Conservation (phyloP, 2,888 invertebrate genomes). For the Coecobrya sp. region DNA sequence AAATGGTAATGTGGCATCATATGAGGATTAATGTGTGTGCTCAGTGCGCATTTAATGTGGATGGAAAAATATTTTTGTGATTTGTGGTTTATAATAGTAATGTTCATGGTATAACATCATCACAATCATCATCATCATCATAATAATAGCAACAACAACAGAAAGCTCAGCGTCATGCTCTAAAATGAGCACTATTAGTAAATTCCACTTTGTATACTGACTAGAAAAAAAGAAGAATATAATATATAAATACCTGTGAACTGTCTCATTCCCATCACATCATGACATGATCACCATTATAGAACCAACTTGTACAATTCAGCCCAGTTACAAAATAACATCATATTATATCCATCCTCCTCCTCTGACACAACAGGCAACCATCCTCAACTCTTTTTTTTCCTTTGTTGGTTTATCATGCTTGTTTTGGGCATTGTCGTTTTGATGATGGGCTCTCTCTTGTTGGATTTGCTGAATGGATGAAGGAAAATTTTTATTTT, state of each 20-base stretch:
- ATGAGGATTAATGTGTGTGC: not conserved
- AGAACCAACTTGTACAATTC: not conserved
- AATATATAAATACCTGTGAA: not conserved
- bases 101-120: conserved; percentile 39
- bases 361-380: not conserved
- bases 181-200: conserved; percentile 50
- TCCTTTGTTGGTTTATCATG: not conserved
- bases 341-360: not conserved
- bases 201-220: not conserved
- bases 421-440: conserved; percentile 30
- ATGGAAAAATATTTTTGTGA: conserved; percentile 20
- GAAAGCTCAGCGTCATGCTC: conserved; percentile 35
- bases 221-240: not conserved
- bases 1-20: not conserved
- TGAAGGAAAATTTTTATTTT: not conserved
- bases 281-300: conserved; percentile 10
- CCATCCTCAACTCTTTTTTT: not conserved
- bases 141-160: not conserved
- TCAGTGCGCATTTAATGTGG: not conserved
- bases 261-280: not conserved
- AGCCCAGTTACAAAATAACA: not conserved
- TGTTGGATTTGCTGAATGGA: not conserved
- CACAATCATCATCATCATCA: conserved; percentile 21
- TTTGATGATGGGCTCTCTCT: not conserved
- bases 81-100: conserved; percentile 29